Evolutionary conservation across 1,140 invertebrate genomes (phyloP).

Genomic region (Heliconius hewitsoni): DNA sequence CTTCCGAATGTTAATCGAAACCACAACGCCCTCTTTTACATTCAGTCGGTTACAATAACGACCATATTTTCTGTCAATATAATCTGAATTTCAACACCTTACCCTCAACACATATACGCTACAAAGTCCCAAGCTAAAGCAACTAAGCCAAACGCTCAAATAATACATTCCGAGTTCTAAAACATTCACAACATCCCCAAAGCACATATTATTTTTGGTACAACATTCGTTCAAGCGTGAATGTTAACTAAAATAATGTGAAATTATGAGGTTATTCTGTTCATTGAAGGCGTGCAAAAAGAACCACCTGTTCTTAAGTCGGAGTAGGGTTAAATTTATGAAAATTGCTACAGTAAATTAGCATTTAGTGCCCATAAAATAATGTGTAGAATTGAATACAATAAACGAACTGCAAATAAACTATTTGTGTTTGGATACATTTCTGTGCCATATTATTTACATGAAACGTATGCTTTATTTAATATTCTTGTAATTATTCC

Average conservation of each 20-base stretch:
- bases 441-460: background rate
- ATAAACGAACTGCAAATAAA: too few relatives aligned
- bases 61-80: too few relatives aligned
- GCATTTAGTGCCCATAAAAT: background rate
- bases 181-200: background rate
- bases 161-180: background rate
- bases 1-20: too few relatives aligned
- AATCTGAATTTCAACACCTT: background rate
- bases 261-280: slow-evolving; percentile 34
- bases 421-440: background rate
- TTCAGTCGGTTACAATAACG: too few relatives aligned
- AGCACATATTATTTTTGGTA: slow-evolving; percentile 15
- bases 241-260: slow-evolving; percentile 29
- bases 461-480: background rate
- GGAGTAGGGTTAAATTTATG: background rate
- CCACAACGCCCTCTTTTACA: too few relatives aligned
- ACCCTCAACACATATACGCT: background rate
- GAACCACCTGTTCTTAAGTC: slow-evolving; percentile 31
- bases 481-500: background rate
- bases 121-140: background rate
- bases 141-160: background rate
- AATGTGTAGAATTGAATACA: slow-evolving; percentile 5
- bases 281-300: slow-evolving; percentile 29
- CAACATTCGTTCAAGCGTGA: background rate
- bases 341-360: background rate